Conservation (phyloP, 2,888 invertebrate species). For the Melitaea athalia region DNA sequence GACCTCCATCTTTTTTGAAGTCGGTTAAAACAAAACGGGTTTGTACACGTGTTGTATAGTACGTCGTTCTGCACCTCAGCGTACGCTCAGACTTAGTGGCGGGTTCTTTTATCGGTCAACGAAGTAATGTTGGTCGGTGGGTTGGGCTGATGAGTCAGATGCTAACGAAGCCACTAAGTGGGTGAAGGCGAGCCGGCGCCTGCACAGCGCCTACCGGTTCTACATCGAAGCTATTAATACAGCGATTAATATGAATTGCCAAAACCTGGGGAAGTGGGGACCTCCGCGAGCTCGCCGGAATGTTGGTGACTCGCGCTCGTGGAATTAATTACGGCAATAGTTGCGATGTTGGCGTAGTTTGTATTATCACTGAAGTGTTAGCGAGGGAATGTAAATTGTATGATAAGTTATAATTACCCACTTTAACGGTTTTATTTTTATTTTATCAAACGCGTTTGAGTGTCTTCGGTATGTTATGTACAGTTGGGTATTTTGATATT, state of each 20-base stretch:
- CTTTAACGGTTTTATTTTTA: neutral
- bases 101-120: slow-evolving; percentile 28
- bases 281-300: neutral
- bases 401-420: neutral
- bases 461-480: too few relatives aligned
- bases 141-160: slow-evolving; percentile 35
- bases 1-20: too few relatives aligned
- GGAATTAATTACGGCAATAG: neutral
- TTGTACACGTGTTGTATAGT: too few relatives aligned
- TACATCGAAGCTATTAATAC: slow-evolving; percentile 2
- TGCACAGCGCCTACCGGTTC: slow-evolving; percentile 14
- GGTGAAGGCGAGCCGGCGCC: slow-evolving; percentile 63
- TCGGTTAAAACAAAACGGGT: too few relatives aligned
- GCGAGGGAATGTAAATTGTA: neutral
- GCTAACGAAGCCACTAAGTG: slow-evolving; percentile 51
- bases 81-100: slow-evolving; percentile 7
- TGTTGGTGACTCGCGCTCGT: neutral
- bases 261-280: neutral
- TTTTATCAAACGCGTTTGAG: too few relatives aligned
- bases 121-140: slow-evolving; percentile 17
- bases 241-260: neutral
- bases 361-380: neutral
- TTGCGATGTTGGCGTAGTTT: neutral
- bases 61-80: neutral
- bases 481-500: too few relatives aligned